These are phyloP conservation scores for Oxyruncus cristatus DNA, from an alignment of 2,113 vertebrate genomes.

Conservation along the genomic window DNA sequence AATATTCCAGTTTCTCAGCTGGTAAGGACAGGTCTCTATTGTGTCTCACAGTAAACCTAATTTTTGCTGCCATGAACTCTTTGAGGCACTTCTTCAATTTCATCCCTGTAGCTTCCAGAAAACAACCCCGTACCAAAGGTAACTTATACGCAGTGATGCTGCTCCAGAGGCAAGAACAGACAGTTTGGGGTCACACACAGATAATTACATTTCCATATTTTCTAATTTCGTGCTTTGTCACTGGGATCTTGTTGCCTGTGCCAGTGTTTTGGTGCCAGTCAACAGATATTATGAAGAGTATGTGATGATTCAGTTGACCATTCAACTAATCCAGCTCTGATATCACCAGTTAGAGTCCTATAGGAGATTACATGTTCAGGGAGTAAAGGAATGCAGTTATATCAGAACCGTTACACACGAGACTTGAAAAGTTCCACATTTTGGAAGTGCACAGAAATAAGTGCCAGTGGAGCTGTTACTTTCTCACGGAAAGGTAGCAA, in stretches of 20 bases:
- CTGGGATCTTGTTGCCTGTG: not conserved
- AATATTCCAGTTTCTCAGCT: not conserved
- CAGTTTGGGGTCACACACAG: not conserved
- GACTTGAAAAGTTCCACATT: not conserved
- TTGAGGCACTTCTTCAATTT: not conserved
- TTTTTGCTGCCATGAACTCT: not conserved
- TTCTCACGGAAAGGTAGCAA: not conserved
- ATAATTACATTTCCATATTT: not conserved
- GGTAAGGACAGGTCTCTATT: not conserved
- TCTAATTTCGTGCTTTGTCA: not conserved
- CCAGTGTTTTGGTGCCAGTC: not conserved
- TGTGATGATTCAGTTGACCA: not conserved
- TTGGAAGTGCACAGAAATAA: not conserved
- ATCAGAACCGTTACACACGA: not conserved
- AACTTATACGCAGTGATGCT: not conserved
- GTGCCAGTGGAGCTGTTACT: rapidly evolving
- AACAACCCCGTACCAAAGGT: not conserved
- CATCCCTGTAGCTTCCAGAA: not conserved
- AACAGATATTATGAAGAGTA: not conserved
- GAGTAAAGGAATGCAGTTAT: not conserved
- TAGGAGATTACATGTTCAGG: not conserved
- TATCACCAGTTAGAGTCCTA: not conserved
- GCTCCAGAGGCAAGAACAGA: not conserved
- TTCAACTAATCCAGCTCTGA: not conserved
- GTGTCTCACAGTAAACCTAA: not conserved